Evolutionary conservation across 2,888 invertebrate species (phyloP), one percentile per base, ranked within the genome.

Genomic region (Dastarcus helophoroides): DNA sequence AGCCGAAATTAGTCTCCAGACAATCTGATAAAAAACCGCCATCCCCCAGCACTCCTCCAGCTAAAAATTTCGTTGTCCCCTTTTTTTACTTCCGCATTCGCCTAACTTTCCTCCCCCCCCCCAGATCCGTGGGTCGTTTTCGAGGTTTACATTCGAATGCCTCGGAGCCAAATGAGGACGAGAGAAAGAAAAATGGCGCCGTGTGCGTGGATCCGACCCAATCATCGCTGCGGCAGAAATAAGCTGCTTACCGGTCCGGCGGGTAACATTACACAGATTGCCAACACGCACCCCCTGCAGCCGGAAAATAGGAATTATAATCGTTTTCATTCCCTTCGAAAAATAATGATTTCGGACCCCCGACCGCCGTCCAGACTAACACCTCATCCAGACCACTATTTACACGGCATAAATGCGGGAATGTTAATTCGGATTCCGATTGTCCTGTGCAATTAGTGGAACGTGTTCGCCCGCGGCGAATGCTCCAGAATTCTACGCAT

Each of bases 221-320:
- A 54, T 53, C 53, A 52, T 54, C 52, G 48, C 42, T 49, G 48
- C 44, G 47, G 47, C 47, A 43, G 44, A 46, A 45, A 50, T 56
- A 56, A 56, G 54, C 54, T 51, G 52, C 54, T 54, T 54, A 56
- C 48, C 48, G 51, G 51, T 46, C 56, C 54, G 39, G 37, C 39
- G 55, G 56, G 58, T 54, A 44, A 53, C 53, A 54, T 58, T 55
- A 56, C 51, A 54, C 54, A 57, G 58, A 58, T 58, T 57, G 56
- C 54, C 45, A 48, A 43, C 44, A 43, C 43, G 39, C 39, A 42
- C 43, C 44, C 42, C 43, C 42, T 43, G 39, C 22, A 13, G 22
- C 21, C 33, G 32, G 36, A 32, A 34, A 41, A 41, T 32, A 32
- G 33, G 39, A 39, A 41, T 41, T 39, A 41, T 39, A 36, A 36